Evolutionary conservation across 2,113 vertebrate species (phyloP), one percentile per base, ranked within the genome.

Genomic region (Oreochromis aureus): DNA sequence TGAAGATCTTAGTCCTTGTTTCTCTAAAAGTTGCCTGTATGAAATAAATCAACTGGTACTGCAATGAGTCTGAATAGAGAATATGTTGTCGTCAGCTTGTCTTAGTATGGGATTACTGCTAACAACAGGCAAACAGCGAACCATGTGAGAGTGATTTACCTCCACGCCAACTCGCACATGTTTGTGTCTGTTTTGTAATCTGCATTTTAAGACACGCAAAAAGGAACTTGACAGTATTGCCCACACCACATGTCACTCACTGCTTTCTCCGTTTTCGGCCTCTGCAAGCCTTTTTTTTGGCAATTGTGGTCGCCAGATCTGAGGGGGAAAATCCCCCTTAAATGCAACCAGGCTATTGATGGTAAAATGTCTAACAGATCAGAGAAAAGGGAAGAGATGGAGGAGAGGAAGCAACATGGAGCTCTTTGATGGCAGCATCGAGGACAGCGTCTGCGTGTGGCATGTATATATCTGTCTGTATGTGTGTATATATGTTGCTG

Each of bases 271-370:
- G 76, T 66, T 87, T 82, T 82, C 51, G 19, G 55, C 69, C 86
- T 87, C 81, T 27, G 30, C 55, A 61, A 36, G 80, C 73, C 84
- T 87, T 81, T 86, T 56, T 66, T 82, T 5, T 32, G 39, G 46
- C 41, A 82, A 81, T 66, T 89, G 93, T 69, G 93, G 92, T 92
- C 87, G 46, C 93, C 93, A 93, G 92, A 91, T 94, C 80, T 85
- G 82, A 90, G 69, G 86, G 90, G 88, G 58, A 80, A 93, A 93
- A 89, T 82, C 86, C 92, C 88, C 85, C 90, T 59, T 94, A 89
- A 94, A 89, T 80, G 22, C 89, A 93, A 85, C 86, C 92, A 93
- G 93, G 85, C 87, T 56, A 56, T 76, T 80, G 89, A 92, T 86
- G 90, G 83, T 55, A 87, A 93, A 92, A 93, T 93, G 85, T 82